Evolutionary conservation across 2,888 invertebrate genomes (phyloP), one percentile per base, ranked within the genome.

Genomic region (Cheilosia impressa): DNA sequence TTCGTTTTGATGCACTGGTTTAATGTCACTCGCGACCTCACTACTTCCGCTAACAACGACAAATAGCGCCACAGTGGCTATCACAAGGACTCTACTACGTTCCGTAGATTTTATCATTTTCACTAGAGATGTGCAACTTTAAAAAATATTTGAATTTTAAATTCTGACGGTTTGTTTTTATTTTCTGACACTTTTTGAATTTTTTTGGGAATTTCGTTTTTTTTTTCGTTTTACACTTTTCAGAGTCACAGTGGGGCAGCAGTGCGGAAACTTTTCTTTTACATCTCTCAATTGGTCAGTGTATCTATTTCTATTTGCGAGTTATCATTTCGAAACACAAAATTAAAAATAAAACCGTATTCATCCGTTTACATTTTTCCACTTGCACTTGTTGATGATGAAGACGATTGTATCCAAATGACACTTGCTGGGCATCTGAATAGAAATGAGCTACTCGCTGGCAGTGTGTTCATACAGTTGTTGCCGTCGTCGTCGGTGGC

Each of bases 1-100:
- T 89, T 92, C 92, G 83, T 90, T 89, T 88, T 90, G 90, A 63
- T 85, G 85, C 72, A 81, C 63, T 17, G 77, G 76, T 38, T 81
- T 82, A 22, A 71, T 45, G 72, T 76, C 75, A 82, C 78, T 87
- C 58, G 81, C 87, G 52, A 77, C 65, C 60, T 88, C 88, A 87
- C 87, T 88, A 83, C 87, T 88, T 83, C 83, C 88, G 87, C 62
- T 60, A 47, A 77, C 85, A 57, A 75, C 52, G 24, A 62, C 68
- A 45, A 66, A 75, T 24, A 80, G 27, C 45, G 62, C 76, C 55
- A 58, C 50, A 52, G 62, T 34, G 81, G 76, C 81, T 55, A 81
- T 72, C 76, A 65, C 63, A 31, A 60, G 60, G 75, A 85, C 69
- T 80, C 75, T 80, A 73, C 75, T 75, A 60, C 75, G 80, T 69